Evolutionary conservation across 2,113 vertebrate species (phyloP).

Genomic region (Parus major): DNA sequence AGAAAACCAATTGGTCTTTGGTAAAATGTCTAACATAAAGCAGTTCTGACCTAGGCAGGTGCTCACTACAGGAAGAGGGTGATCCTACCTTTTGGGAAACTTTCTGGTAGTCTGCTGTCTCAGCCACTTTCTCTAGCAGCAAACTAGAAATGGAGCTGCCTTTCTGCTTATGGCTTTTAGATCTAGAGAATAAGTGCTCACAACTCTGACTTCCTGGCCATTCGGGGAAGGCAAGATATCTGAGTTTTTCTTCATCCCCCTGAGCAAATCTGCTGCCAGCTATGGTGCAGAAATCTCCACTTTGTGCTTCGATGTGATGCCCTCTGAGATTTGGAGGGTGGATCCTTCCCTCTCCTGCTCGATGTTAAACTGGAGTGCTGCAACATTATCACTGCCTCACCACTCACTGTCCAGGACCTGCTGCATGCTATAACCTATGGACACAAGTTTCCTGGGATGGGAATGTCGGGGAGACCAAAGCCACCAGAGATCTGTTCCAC

Average conservation of each 20-base stretch:
- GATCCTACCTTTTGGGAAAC: neutral
- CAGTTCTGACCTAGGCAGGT: neutral
- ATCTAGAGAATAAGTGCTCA: neutral
- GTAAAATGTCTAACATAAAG: neutral
- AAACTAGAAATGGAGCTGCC: neutral
- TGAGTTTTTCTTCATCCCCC: neutral
- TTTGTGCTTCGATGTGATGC: accelerated
- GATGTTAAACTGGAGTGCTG: neutral
- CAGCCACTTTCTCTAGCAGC: neutral
- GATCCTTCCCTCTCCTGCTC: neutral
- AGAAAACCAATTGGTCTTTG: neutral
- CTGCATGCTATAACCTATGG: neutral
- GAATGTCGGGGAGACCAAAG: neutral
- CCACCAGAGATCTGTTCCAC: neutral
- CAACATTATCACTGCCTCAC: neutral
- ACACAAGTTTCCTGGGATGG: accelerated
- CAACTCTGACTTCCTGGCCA: neutral
- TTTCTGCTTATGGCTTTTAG: neutral
- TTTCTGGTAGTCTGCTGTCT: neutral
- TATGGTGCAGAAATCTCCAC: neutral
- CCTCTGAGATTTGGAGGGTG: neutral
- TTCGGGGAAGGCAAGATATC: neutral
- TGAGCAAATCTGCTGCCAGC: neutral
- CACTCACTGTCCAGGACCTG: neutral
- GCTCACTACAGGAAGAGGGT: neutral